Percentiles rank a stretch among this genome's conserved stretches.
Evolutionary conservation across 2,888 invertebrate genomes (phyloP).

Genomic region (Sipunculus nudus): DNA sequence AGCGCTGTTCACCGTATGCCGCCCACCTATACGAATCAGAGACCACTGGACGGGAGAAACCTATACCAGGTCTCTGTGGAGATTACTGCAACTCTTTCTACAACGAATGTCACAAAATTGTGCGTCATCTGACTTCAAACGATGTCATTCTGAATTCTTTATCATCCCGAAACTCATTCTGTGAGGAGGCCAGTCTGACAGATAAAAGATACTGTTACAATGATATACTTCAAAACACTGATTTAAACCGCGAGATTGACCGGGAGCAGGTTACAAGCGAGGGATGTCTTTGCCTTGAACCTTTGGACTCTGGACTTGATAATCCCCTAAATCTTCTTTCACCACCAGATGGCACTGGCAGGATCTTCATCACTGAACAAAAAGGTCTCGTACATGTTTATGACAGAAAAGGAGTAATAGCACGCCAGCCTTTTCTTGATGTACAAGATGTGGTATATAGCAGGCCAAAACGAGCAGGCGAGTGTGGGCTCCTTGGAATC

Average conservation of each 20-base stretch:
- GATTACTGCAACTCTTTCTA: slow-evolving; percentile 49
- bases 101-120: slow-evolving; percentile 42
- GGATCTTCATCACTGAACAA: slow-evolving; percentile 59
- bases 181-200: slow-evolving; percentile 35
- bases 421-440: slow-evolving; percentile 48
- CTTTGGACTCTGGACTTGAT: slow-evolving; percentile 20
- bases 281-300: slow-evolving; percentile 58
- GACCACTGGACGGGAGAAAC: slow-evolving; percentile 36
- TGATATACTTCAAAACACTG: slow-evolving; percentile 46
- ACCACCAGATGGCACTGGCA: slow-evolving; percentile 51
- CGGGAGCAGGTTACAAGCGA: slow-evolving; percentile 39
- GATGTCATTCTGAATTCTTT: no score
- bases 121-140: slow-evolving; percentile 40
- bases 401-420: slow-evolving; percentile 39
- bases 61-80: slow-evolving; percentile 56
- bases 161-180: slow-evolving; percentile 42
- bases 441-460: slow-evolving; percentile 39
- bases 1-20: slow-evolving; percentile 60
- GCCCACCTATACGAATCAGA: slow-evolving; percentile 60
- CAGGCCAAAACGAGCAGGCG: no score
- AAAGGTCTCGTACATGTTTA: slow-evolving; percentile 50
- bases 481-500: slow-evolving; percentile 55
- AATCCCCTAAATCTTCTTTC: slow-evolving; percentile 24
- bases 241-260: slow-evolving; percentile 42
- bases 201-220: slow-evolving; percentile 60